phyloP scores from a whole-genome alignment of 2,888 invertebrate genomes.

The Amiota communis region DNA sequence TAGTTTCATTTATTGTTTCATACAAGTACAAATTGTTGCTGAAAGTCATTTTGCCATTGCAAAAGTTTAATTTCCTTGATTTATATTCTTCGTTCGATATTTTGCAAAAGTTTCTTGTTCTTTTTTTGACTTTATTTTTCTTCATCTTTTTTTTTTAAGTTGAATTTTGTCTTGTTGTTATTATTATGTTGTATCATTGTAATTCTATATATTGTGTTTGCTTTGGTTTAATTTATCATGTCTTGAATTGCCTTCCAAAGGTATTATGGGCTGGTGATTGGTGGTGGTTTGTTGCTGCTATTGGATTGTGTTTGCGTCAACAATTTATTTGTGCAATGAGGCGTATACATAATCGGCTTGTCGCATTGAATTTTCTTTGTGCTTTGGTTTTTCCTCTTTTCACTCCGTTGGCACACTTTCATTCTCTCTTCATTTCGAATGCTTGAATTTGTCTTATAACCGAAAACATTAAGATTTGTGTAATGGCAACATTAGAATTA shows the following conservation, averaged over 20 bases:
- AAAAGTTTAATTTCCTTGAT: conserved; percentile 11
- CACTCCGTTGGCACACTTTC: too few species aligned
- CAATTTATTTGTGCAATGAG: conserved; percentile 29
- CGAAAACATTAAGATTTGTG: too few species aligned
- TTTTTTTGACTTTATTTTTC: background rate
- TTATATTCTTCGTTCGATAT: background rate
- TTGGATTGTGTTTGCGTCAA: background rate
- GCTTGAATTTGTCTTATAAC: conserved; percentile 8
- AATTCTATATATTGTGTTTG: too few species aligned
- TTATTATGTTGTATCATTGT: too few species aligned
- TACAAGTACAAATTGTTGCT: background rate
- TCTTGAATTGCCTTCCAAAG: too few species aligned
- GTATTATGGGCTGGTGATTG: too few species aligned
- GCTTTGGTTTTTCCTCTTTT: conserved; percentile 2
- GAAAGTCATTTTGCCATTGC: background rate
- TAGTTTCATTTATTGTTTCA: too few species aligned
- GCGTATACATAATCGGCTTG: conserved; percentile 41
- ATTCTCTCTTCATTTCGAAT: background rate
- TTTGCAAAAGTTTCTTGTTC: background rate
- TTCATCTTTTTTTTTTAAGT: background rate
- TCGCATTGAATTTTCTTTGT: conserved; percentile 36
- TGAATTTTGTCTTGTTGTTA: background rate
- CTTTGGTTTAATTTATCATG: too few species aligned
- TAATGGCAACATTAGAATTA: too few species aligned
- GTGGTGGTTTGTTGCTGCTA: background rate